A percentile compares a stretch with the other conserved stretches of the same genome.
These are phyloP conservation scores for Zapornia atra DNA, from an alignment of 2,113 vertebrate species.

Conservation along the genomic window DNA sequence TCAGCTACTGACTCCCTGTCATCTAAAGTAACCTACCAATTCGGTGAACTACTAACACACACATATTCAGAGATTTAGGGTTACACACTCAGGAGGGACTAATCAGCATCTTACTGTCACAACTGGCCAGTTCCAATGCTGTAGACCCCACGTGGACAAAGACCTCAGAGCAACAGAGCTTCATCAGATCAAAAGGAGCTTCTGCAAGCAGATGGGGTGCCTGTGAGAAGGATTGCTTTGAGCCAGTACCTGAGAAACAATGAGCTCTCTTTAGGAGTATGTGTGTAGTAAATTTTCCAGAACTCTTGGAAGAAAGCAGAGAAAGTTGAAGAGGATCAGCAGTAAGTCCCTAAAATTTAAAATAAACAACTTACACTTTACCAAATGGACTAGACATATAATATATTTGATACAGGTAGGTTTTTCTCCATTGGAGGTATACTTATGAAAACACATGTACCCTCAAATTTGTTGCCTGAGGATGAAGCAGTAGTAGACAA, in stretches of 20 bases:
- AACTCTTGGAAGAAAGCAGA: background rate
- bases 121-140: background rate
- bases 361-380: background rate
- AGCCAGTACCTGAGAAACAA: background rate
- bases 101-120: background rate
- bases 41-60: background rate
- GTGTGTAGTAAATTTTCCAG: background rate
- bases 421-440: background rate
- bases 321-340: background rate
- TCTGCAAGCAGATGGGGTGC: background rate
- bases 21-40: background rate
- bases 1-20: background rate
- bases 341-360: background rate
- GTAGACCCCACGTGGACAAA: background rate
- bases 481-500: background rate
- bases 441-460: background rate
- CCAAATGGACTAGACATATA: background rate
- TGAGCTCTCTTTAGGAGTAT: background rate
- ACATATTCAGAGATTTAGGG: background rate
- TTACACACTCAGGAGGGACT: background rate
- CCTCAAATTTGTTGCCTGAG: background rate
- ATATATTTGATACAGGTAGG: background rate
- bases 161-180: background rate
- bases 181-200: background rate
- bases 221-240: background rate